Conservation (phyloP, 2,113 vertebrate genomes). For the Sporophila hypoxantha region DNA sequence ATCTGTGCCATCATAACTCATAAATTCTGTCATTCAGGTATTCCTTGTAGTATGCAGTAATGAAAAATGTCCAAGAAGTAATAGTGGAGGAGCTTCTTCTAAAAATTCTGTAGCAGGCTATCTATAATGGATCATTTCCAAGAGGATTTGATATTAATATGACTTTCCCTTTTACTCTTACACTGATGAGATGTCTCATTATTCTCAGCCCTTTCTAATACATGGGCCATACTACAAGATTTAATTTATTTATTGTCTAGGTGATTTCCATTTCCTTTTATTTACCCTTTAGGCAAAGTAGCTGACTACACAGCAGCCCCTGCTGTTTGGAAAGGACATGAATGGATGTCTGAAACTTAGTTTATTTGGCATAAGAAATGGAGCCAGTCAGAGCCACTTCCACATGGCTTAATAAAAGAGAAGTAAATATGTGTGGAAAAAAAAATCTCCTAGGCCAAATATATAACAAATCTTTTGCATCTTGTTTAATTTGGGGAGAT, state of each 20-base stretch:
- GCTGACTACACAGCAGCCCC: constrained; percentile 10
- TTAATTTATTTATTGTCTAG: constrained; percentile 41
- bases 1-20: neutral
- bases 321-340: constrained; percentile 2
- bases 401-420: neutral
- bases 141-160: constrained; percentile 19
- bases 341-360: neutral
- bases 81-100: neutral
- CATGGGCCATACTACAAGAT: neutral
- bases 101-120: constrained; percentile 4
- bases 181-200: constrained; percentile 41
- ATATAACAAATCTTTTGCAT: neutral
- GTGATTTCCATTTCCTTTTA: constrained; percentile 31
- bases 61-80: constrained; percentile 31
- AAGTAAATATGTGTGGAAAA: neutral
- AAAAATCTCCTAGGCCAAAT: neutral
- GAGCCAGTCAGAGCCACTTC: neutral
- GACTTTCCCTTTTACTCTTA: constrained; percentile 26
- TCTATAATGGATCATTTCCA: constrained; percentile 32
- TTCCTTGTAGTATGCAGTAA: neutral
- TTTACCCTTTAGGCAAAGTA: neutral
- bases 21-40: neutral
- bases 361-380: neutral
- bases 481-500: neutral
- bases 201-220: constrained; percentile 23